phyloP scores from a whole-genome alignment of 2,888 invertebrate species.

The Stegophylla sp. region DNA sequence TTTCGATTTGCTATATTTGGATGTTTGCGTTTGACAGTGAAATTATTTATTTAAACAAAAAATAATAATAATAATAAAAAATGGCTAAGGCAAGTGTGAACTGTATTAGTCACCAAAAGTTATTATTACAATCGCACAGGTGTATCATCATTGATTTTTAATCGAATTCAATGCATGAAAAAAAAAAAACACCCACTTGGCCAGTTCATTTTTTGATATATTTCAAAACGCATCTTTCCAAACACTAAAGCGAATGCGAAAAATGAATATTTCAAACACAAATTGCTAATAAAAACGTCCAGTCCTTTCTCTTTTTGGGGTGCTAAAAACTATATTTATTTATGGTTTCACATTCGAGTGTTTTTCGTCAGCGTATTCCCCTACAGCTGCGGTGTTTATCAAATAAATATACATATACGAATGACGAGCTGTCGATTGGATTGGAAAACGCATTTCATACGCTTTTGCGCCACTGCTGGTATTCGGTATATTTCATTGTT shows the following conservation, averaged over 20 bases:
- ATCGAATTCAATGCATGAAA: background rate
- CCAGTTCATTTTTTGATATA: background rate
- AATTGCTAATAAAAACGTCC: background rate
- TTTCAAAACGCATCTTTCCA: background rate
- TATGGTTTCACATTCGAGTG: constrained; percentile 46
- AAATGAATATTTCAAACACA: background rate
- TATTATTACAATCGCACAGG: background rate
- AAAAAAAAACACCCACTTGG: background rate
- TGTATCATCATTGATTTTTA: background rate
- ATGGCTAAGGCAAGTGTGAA: constrained; percentile 7
- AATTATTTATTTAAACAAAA: constrained; percentile 38
- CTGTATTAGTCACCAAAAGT: constrained; percentile 10
- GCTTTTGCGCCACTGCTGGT: constrained; percentile 21
- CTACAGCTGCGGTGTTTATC: constrained; percentile 40
- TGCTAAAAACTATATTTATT: constrained; percentile 47
- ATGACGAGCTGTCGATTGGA: constrained; percentile 53
- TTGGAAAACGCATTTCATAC: constrained; percentile 49
- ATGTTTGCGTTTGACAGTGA: constrained; percentile 41
- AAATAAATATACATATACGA: constrained; percentile 35
- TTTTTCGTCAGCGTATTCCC: constrained; percentile 21
- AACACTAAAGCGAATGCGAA: background rate
- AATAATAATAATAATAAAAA: background rate
- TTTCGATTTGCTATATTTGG: constrained; percentile 31
- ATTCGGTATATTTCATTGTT: constrained; percentile 55
- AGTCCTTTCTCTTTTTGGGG: constrained; percentile 20